Conservation (phyloP, 2,888 invertebrate genomes). For the Clusia tigrina region DNA sequence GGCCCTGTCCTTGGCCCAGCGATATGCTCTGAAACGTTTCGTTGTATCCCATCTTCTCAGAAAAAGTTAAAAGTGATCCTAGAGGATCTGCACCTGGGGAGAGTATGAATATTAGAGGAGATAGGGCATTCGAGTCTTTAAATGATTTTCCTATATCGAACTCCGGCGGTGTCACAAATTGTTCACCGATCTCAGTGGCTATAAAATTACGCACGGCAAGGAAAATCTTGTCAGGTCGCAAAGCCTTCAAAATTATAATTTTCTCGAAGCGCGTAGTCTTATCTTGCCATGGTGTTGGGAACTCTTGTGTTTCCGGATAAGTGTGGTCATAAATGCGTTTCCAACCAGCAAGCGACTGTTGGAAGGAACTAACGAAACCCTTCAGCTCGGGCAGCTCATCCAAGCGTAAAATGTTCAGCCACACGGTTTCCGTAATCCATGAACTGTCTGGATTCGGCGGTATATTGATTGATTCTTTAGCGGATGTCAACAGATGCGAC, state of each 20-base stretch:
- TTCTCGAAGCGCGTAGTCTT: slow-evolving; percentile 77
- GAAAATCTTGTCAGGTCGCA: slow-evolving; percentile 85
- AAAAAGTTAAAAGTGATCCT: slow-evolving; percentile 68
- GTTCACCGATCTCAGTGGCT: slow-evolving; percentile 73
- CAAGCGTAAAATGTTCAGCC: slow-evolving; percentile 82
- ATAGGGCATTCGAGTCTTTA: slow-evolving; percentile 78
- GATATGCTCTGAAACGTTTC: slow-evolving; percentile 84
- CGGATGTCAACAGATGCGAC: slow-evolving; percentile 78
- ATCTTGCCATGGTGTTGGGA: slow-evolving; percentile 74
- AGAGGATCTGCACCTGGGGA: slow-evolving; percentile 89
- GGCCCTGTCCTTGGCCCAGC: slow-evolving; percentile 89
- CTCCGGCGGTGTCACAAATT: slow-evolving; percentile 87
- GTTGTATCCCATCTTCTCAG: slow-evolving; percentile 79
- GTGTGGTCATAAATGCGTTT: slow-evolving; percentile 72
- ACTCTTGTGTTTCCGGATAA: slow-evolving; percentile 73
- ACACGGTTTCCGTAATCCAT: slow-evolving; percentile 83
- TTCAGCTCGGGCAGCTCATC: slow-evolving; percentile 71
- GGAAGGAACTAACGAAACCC: slow-evolving; percentile 72
- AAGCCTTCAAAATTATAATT: slow-evolving; percentile 78
- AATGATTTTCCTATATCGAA: slow-evolving; percentile 83
- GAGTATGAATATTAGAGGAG: slow-evolving; percentile 87
- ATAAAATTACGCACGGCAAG: slow-evolving; percentile 82
- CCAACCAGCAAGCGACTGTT: slow-evolving; percentile 67
- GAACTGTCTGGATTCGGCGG: slow-evolving; percentile 75
- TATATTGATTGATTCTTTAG: slow-evolving; percentile 54